Percentiles rank a stretch among this genome's conserved stretches.
Conservation (phyloP, 2,888 invertebrate genomes). For the Chymomyza amoena region DNA sequence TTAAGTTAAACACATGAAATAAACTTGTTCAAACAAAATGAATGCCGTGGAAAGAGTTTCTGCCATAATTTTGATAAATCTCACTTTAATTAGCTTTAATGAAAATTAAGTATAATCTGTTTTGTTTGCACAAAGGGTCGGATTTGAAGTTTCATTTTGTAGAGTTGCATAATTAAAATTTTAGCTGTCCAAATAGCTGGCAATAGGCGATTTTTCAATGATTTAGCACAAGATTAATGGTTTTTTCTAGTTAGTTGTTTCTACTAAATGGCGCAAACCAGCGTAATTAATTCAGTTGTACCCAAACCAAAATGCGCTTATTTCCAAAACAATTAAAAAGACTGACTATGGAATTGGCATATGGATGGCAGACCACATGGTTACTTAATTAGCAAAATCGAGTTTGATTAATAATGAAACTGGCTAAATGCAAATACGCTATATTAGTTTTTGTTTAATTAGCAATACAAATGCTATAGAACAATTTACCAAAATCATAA, state of each 20-base stretch:
- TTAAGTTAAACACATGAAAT: conserved; percentile 24
- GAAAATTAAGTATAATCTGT: background rate
- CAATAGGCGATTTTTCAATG: background rate
- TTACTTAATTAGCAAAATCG: background rate
- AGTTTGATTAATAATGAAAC: background rate
- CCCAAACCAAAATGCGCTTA: background rate
- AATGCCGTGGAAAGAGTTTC: background rate
- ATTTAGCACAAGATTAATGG: background rate
- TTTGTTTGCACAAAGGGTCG: background rate
- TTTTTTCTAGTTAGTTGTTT: background rate
- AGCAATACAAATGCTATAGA: background rate
- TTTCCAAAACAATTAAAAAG: background rate
- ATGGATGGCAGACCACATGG: background rate
- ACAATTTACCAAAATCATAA: background rate
- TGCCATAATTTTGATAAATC: conserved; percentile 47
- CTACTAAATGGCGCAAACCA: background rate
- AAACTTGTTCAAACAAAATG: background rate
- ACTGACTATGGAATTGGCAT: background rate
- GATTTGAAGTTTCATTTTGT: background rate
- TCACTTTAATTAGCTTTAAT: conserved; percentile 41
- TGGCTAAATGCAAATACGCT: background rate
- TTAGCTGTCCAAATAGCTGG: background rate
- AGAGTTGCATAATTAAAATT: background rate
- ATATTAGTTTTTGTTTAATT: background rate
- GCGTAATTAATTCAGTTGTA: background rate